Evolutionary conservation across 30 jellyfish, hydroid and myxozoan genomes (phyloP).

Genomic region (Catostylus mosaicus): DNA sequence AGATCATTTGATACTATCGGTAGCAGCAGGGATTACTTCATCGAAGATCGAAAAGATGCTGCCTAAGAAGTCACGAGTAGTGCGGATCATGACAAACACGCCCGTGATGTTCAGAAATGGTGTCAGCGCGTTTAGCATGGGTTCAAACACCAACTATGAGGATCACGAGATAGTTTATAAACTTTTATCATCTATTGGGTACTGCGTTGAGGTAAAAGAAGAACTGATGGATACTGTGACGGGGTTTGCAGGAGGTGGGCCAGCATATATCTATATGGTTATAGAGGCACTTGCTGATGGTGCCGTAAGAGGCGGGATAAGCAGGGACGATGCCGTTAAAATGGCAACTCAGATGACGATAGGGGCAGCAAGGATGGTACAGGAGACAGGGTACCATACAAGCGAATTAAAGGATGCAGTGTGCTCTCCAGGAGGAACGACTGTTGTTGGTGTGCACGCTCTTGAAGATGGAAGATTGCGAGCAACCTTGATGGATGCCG

Average conservation of each 20-base stretch:
- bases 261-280: conserved; percentile 80
- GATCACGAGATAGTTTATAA: conserved; percentile 68
- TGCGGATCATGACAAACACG: conserved; percentile 79
- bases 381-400: conserved; percentile 71
- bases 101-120: conserved; percentile 77
- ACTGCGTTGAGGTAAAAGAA: conserved; percentile 76
- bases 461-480: conserved; percentile 71
- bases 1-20: conserved; percentile 69
- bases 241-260: conserved; percentile 95
- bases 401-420: conserved; percentile 77
- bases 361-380: conserved; percentile 87
- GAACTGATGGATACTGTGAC: conserved; percentile 80
- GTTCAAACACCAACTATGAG: conserved; percentile 47
- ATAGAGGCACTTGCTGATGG: conserved; percentile 88
- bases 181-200: conserved; percentile 75
- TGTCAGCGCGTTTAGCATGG: conserved; percentile 77
- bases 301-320: conserved; percentile 82
- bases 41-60: conserved; percentile 48
- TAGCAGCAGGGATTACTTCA: conserved; percentile 83
- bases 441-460: conserved; percentile 81
- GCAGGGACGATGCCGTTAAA: conserved; percentile 65
- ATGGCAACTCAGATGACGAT: conserved; percentile 82
- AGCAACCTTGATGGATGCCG: conserved; percentile 78
- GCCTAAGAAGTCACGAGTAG: conserved; percentile 65
- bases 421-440: conserved; percentile 85